Percentiles rank a stretch among this genome's conserved stretches.
Evolutionary conservation across 1,140 invertebrate species (phyloP).

Genomic region (Dufourea novaeangliae): DNA sequence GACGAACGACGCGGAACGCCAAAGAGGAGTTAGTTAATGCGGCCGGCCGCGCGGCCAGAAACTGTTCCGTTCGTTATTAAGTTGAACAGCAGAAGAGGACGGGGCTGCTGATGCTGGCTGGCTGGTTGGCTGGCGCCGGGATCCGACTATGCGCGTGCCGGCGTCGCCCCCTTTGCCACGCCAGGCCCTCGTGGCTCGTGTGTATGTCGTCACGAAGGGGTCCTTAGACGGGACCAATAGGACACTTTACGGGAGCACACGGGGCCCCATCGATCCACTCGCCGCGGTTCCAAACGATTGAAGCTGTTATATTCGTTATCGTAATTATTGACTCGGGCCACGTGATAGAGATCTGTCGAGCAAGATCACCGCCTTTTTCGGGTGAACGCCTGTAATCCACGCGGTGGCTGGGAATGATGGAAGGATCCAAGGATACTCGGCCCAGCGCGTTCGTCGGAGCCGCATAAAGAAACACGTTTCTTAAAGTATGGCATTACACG

Average conservation of each 20-base stretch:
- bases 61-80: slow-evolving; percentile 64
- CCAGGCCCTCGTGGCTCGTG: no score
- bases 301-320: slow-evolving; percentile 26
- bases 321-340: slow-evolving; percentile 13
- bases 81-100: slow-evolving; percentile 7
- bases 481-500: slow-evolving; percentile 30
- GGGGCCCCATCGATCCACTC: neutral
- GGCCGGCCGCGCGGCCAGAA: slow-evolving; percentile 62
- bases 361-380: slow-evolving; percentile 17
- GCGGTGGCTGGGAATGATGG: neutral
- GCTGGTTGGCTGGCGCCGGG: no score
- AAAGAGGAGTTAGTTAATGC: slow-evolving; percentile 74
- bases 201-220: neutral
- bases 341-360: slow-evolving; percentile 23
- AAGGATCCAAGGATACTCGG: neutral
- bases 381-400: slow-evolving; percentile 38
- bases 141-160: neutral
- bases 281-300: neutral
- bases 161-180: neutral
- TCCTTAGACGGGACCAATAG: neutral
- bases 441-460: no score
- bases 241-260: slow-evolving; percentile 1
- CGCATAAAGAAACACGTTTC: slow-evolving; percentile 41
- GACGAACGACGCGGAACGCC: slow-evolving; percentile 66
- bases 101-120: slow-evolving; percentile 5